phyloP scores from a whole-genome alignment of 2,797 vertebrate species.

The Paguma larvata region DNA sequence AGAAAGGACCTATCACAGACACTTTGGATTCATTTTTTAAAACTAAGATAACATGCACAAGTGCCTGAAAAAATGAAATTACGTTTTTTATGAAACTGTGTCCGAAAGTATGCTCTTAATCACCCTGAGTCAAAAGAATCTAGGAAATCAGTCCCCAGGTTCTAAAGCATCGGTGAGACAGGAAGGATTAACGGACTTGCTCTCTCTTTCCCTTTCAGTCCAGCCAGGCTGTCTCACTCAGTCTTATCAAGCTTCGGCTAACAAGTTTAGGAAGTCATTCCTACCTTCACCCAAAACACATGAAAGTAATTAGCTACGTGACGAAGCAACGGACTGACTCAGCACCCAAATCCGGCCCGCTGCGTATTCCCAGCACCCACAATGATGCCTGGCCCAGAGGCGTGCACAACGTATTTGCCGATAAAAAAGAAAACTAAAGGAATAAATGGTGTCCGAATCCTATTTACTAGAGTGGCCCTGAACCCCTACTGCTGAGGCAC shows the following conservation, averaged over 20 bases:
- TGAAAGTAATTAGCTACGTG: not conserved
- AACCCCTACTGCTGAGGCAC: not conserved
- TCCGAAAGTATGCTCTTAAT: not conserved
- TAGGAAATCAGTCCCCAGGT: not conserved
- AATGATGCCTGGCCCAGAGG: not conserved
- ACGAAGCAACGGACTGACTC: not conserved
- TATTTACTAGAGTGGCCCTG: not conserved
- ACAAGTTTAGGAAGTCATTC: not conserved
- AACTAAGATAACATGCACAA: conserved; percentile 11
- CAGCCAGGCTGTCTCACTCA: not conserved
- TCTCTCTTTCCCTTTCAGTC: not conserved
- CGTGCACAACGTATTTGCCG: not conserved
- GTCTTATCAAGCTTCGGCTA: not conserved
- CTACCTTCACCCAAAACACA: conserved; percentile 6
- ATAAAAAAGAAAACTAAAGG: conserved; percentile 26
- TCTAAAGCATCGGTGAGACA: conserved; percentile 14
- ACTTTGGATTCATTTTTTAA: conserved; percentile 9
- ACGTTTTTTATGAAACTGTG: not conserved
- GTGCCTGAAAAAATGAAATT: not conserved
- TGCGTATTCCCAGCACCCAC: not conserved
- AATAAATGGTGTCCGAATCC: not conserved
- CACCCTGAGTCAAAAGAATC: conserved; percentile 10
- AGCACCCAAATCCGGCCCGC: not conserved
- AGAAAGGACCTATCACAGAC: not conserved
- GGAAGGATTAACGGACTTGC: not conserved